Percentiles rank a stretch among this genome's conserved stretches.
These are phyloP conservation scores for Orthosia cruda DNA, from an alignment of 2,888 invertebrate species.

Conservation along the genomic window DNA sequence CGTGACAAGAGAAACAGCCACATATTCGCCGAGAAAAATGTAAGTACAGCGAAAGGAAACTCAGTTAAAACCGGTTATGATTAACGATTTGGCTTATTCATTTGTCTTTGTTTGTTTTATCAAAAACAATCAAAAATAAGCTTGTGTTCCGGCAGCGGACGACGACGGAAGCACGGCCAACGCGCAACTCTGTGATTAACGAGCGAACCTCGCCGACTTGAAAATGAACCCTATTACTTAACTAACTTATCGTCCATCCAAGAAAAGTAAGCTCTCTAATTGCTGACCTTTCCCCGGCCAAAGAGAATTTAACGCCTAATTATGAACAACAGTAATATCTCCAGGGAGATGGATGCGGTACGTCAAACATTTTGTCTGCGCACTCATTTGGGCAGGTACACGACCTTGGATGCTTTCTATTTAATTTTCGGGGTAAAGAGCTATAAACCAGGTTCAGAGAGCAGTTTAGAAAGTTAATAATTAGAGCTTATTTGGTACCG, in stretches of 20 bases:
- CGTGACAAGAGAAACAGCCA: constrained; percentile 69
- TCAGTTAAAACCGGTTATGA: constrained; percentile 83
- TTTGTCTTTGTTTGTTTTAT: constrained; percentile 89
- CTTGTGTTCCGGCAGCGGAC: constrained; percentile 84
- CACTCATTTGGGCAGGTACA: constrained; percentile 58
- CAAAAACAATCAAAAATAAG: constrained; percentile 91
- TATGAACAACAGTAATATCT: constrained; percentile 60
- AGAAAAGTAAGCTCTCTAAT: constrained; percentile 81
- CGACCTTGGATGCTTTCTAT: constrained; percentile 50
- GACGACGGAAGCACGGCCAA: constrained; percentile 83
- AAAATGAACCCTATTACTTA: constrained; percentile 89
- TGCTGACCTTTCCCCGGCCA: constrained; percentile 78
- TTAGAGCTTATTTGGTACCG: constrained; percentile 33
- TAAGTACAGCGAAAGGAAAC: constrained; percentile 76
- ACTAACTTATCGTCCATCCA: constrained; percentile 82
- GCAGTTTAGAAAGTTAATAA: constrained; percentile 40
- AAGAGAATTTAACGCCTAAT: constrained; percentile 68
- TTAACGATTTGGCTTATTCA: constrained; percentile 86
- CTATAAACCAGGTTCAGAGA: constrained; percentile 45
- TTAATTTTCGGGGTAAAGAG: constrained; percentile 45
- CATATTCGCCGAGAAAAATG: constrained; percentile 68
- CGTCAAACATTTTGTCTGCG: constrained; percentile 64
- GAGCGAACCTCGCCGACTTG: constrained; percentile 83
- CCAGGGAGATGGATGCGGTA: constrained; percentile 61
- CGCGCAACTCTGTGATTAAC: constrained; percentile 85